These are phyloP conservation scores for Manis javanica DNA, from an alignment of 2,797 vertebrate genomes.

Conservation along the genomic window DNA sequence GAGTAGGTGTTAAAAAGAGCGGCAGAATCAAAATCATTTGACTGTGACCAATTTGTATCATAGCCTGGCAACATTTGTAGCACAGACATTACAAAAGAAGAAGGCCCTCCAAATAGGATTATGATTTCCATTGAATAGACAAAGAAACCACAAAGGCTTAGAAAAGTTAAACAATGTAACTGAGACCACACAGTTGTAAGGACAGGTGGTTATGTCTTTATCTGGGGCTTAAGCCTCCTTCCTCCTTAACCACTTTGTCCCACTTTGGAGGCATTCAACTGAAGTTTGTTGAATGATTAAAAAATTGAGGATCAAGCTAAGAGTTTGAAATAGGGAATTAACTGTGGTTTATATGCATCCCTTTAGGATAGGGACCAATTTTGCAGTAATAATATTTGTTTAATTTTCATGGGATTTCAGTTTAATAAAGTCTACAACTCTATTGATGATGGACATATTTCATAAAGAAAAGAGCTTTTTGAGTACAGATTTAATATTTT, in stretches of 20 bases:
- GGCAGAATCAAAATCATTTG: neutral
- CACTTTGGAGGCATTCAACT: neutral
- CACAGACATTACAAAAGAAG: neutral
- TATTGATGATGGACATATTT: neutral
- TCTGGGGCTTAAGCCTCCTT: neutral
- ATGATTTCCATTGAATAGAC: conserved; percentile 8
- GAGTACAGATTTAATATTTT: conserved; percentile 68
- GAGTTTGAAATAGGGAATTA: neutral
- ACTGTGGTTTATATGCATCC: neutral
- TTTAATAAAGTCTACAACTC: conserved; percentile 40
- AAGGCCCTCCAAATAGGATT: neutral
- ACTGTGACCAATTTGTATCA: neutral
- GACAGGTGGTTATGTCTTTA: neutral
- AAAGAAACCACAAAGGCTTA: neutral
- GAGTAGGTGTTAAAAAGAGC: neutral
- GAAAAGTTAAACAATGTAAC: neutral
- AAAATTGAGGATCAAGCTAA: neutral
- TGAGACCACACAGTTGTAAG: neutral
- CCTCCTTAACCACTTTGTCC: neutral
- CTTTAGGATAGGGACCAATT: neutral
- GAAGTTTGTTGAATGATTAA: neutral
- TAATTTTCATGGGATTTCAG: conserved; percentile 51
- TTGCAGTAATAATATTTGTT: conserved; percentile 22
- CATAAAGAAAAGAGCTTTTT: conserved; percentile 53
- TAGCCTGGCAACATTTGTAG: neutral